Conservation (phyloP, 2,888 invertebrate genomes). For the Hirtodrosophila cameraria region DNA sequence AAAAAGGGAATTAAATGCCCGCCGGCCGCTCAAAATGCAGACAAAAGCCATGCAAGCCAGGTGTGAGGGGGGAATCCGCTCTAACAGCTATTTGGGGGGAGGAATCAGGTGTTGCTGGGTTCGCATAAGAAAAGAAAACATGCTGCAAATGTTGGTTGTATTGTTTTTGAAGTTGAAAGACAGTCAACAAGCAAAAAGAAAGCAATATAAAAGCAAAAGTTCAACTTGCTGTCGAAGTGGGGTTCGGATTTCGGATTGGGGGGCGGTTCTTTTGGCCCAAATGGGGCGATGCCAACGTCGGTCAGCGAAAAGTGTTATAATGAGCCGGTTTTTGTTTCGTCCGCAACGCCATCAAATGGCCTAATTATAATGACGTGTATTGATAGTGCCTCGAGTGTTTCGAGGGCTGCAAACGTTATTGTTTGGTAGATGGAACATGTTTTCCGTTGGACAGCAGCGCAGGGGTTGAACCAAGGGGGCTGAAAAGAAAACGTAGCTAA, state of each 20-base stretch:
- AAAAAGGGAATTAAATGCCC: slow-evolving; percentile 57
- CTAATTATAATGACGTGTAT: slow-evolving; percentile 40
- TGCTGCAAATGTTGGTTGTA: slow-evolving; percentile 57
- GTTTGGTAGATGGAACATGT: neutral
- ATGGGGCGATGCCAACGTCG: slow-evolving; percentile 19
- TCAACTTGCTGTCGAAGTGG: slow-evolving; percentile 43
- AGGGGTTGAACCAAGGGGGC: no score
- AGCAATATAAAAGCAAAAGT: slow-evolving; percentile 42
- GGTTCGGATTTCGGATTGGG: neutral
- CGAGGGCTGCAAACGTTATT: neutral
- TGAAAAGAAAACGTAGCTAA: neutral
- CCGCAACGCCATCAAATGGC: slow-evolving; percentile 34
- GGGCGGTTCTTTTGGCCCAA: neutral
- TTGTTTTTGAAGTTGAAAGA: slow-evolving; percentile 57
- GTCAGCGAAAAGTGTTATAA: slow-evolving; percentile 61
- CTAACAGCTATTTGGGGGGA: neutral
- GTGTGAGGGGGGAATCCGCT: neutral
- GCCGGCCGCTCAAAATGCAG: slow-evolving; percentile 51
- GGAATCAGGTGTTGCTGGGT: slow-evolving; percentile 18
- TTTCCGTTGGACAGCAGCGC: no score
- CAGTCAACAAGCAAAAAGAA: slow-evolving; percentile 21
- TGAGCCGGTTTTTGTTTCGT: slow-evolving; percentile 45
- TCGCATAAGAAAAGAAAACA: slow-evolving; percentile 39
- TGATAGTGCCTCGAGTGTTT: slow-evolving; percentile 14
- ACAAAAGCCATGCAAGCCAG: slow-evolving; percentile 38